Base-by-base conservation (phyloP, 2,113 vertebrate species). In the Neogobius melanostomus region DNA sequence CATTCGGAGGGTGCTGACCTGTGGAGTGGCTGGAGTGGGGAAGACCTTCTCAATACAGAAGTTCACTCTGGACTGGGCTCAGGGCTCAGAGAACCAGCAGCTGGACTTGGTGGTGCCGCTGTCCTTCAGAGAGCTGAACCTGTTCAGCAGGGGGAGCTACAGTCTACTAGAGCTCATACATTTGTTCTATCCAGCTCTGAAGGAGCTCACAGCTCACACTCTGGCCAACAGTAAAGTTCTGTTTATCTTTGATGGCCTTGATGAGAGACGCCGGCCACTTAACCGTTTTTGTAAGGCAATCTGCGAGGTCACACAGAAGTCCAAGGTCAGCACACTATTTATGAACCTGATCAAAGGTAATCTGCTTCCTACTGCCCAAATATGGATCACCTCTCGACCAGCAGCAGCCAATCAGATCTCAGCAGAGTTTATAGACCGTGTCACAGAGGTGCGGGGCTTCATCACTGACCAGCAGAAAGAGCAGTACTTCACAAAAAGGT, bases 321-420 rank as follows among this genome's bases (percentile, higher is more conserved):
- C 56, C 6, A 12, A 59, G 28, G 21, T 59, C 28, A 36, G 21
- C 21, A 6, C 8, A 2, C 21, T 59, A 6, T 43, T 60, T 6
- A 7, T 43, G 36, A 60, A 60, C 57, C 28, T 60, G 36, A 11
- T 60, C 36, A 60, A 15, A 44, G 36, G 57, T n/a, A n/a, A n/a
- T 8, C 36, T 60, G 28, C 57, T 60, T 42, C 36, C 57, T 43
- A 43, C 57, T 60, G 57, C 57, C 57, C 12, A 43, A 7, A 60
- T 44, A 60, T 60, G 57, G 57, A 44, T 60, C 57, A 60, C 57
- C 11, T 60, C 57, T 14, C 57, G 57, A 10, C 57, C 57, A 43
- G 57, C 36, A 43, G 57, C 57, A 43, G 36, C 57, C 57, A 60
- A n/a, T 43, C 36, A 15, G 36, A 15, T 60, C 36, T 1, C 57